Evolutionary conservation across 2,113 vertebrate species (phyloP).

Genomic region (Pipra filicauda): DNA sequence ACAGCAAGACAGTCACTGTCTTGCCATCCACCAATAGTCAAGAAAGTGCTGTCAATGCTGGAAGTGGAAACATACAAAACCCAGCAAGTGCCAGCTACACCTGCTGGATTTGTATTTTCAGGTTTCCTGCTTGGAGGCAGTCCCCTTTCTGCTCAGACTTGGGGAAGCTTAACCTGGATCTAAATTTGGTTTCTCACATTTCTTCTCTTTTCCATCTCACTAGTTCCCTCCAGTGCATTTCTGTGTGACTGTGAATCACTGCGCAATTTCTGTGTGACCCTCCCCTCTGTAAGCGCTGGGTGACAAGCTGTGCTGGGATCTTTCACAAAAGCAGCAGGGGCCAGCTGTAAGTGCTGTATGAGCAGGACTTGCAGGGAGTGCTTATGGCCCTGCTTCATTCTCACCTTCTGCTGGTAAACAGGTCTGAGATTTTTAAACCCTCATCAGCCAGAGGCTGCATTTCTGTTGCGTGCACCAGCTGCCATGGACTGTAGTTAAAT

Average conservation of each 20-base stretch:
- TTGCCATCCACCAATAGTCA: not conserved
- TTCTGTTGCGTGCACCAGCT: too few relatives aligned
- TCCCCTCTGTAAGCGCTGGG: too few relatives aligned
- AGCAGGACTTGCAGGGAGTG: not conserved
- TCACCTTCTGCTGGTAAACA: not conserved
- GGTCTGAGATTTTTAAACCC: not conserved
- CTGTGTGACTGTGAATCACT: not conserved
- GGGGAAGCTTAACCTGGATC: not conserved
- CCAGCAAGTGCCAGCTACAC: not conserved
- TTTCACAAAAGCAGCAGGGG: not conserved
- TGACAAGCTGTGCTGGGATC: not conserved
- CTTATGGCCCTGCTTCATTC: not conserved
- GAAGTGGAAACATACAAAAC: not conserved
- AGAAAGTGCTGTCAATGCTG: not conserved
- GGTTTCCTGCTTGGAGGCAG: not conserved
- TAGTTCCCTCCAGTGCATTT: not conserved
- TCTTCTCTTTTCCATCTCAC: not conserved
- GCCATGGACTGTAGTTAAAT: not conserved
- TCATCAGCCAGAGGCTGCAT: not conserved
- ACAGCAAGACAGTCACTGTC: not conserved
- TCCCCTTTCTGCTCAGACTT: not conserved
- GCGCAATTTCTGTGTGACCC: not conserved
- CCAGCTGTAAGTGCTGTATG: not conserved
- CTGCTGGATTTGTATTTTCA: not conserved
- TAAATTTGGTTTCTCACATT: not conserved